Conservation (phyloP, 2,113 vertebrate species). For the Rattus rattus region DNA sequence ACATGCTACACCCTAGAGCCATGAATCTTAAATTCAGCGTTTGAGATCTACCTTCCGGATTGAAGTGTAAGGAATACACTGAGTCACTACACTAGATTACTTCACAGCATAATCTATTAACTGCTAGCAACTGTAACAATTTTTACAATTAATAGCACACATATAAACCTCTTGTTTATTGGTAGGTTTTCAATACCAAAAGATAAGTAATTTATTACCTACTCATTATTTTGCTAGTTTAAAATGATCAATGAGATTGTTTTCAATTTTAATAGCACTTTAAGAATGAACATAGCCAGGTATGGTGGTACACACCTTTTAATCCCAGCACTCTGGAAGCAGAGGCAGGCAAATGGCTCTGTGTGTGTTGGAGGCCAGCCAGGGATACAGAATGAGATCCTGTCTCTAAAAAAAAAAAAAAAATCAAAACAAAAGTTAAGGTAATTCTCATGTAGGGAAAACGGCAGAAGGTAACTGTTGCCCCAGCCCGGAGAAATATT, state of each 20-base stretch:
- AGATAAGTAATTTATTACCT: slow-evolving; percentile 20
- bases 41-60: slow-evolving; percentile 35
- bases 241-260: slow-evolving; percentile 35
- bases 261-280: slow-evolving; percentile 42
- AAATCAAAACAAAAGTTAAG: not conserved
- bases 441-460: slow-evolving; percentile 13
- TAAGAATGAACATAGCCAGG: not conserved
- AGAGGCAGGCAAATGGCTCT: not conserved
- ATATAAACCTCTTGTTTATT: not conserved
- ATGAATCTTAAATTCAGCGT: not conserved
- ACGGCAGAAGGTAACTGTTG: not conserved
- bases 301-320: not conserved
- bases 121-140: slow-evolving; percentile 15
- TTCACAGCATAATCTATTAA: not conserved
- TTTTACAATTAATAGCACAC: not conserved
- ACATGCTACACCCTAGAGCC: not conserved
- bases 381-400: not conserved
- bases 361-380: not conserved
- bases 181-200: slow-evolving; percentile 38
- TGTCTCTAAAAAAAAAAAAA: not conserved
- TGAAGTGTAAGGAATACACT: not conserved
- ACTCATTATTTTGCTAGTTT: slow-evolving; percentile 19
- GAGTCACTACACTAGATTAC: not conserved
- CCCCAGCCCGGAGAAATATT: slow-evolving; percentile 9
- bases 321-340: not conserved